phyloP scores from a whole-genome alignment of 2,797 vertebrate species.

The Mus caroli region DNA sequence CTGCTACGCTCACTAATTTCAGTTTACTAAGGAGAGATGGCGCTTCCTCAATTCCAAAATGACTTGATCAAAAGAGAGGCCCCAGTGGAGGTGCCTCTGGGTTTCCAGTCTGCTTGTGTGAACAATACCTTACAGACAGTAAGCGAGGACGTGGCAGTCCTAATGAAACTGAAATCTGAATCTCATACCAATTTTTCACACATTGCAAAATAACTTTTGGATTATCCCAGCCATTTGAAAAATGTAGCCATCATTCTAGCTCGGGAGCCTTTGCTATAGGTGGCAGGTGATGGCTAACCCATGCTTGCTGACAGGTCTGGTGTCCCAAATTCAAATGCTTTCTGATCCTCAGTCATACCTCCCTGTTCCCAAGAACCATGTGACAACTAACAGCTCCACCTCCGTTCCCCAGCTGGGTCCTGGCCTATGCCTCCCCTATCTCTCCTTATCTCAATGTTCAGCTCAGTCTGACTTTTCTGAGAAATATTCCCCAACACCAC shows the following conservation, averaged over 20 bases:
- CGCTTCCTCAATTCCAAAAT: rapidly evolving
- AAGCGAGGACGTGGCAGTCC: not conserved
- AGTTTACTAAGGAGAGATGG: not conserved
- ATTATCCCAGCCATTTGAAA: not conserved
- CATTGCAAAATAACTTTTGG: not conserved
- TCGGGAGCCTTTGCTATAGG: not conserved
- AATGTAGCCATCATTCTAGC: not conserved
- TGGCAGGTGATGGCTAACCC: not conserved
- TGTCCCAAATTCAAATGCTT: not conserved
- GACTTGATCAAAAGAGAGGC: rapidly evolving
- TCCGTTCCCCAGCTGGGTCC: not conserved
- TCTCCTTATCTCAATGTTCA: not conserved
- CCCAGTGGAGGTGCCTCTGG: not conserved
- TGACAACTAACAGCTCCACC: not conserved
- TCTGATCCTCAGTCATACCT: not conserved
- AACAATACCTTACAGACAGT: rapidly evolving
- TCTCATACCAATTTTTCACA: not conserved
- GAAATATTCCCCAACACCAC: not conserved
- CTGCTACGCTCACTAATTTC: not conserved
- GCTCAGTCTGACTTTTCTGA: not conserved
- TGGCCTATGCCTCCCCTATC: not conserved
- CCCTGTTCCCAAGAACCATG: not conserved
- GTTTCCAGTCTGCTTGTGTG: not conserved
- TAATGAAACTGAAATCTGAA: not conserved
- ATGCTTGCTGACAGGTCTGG: not conserved